Conservation (phyloP, 1,140 invertebrate genomes). For the Trialeurodes vaporariorum region DNA sequence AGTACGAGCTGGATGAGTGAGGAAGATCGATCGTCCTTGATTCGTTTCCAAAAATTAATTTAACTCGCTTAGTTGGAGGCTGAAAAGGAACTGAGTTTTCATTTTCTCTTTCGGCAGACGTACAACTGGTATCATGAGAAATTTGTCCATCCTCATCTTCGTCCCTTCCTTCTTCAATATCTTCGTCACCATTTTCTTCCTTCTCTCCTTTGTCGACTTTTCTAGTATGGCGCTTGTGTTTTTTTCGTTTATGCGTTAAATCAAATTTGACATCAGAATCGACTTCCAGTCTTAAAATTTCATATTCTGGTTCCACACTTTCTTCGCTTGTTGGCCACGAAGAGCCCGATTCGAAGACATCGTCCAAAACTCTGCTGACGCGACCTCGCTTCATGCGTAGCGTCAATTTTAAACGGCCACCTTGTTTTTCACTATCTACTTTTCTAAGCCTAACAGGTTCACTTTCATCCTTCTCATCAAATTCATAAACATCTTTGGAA, state of each 20-base stretch:
- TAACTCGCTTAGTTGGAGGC: neutral
- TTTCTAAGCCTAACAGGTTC: conserved; percentile 18
- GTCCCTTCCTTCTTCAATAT: too few species aligned
- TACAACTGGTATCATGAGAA: neutral
- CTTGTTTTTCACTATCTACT: conserved; percentile 22
- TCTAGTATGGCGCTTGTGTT: neutral
- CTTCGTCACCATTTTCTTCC: conserved; percentile 30
- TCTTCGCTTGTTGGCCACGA: conserved; percentile 44
- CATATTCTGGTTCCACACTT: conserved; percentile 61
- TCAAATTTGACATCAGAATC: conserved; percentile 26
- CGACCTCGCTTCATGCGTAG: conserved; percentile 75
- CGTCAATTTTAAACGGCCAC: conserved; percentile 61
- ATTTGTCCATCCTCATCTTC: conserved; percentile 29
- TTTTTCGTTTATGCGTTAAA: conserved; percentile 39
- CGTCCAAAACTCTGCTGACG: conserved; percentile 48
- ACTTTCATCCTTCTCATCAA: conserved; percentile 31
- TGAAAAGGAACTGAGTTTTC: neutral
- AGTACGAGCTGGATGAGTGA: neutral
- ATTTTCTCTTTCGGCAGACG: conserved; percentile 15
- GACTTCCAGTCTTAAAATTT: conserved; percentile 68
- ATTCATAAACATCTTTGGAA: conserved; percentile 38
- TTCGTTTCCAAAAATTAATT: neutral
- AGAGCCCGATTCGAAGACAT: conserved; percentile 68
- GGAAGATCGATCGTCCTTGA: neutral
- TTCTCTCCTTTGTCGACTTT: neutral